Conservation (phyloP, 1,140 invertebrate species). For the Drosophila kurseongensis region DNA sequence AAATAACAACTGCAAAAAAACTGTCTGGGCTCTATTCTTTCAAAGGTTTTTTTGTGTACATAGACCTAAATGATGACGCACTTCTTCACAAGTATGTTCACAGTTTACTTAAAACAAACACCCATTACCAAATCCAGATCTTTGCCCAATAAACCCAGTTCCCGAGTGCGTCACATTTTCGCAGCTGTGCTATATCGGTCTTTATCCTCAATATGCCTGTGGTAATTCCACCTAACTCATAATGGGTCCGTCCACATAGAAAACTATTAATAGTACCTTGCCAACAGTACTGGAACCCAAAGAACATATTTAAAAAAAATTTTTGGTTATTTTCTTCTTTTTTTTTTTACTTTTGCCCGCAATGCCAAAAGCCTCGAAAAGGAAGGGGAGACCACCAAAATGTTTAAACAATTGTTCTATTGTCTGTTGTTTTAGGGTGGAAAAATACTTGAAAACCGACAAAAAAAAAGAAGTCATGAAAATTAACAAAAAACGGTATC, state of each 20-base stretch:
- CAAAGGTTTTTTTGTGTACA: too few species aligned
- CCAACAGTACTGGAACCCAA: constrained; percentile 19
- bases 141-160: constrained; percentile 17
- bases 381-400: constrained; percentile 32
- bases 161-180: constrained; percentile 56
- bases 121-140: constrained; percentile 10
- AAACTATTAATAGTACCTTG: constrained; percentile 36
- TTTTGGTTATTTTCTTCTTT: constrained; percentile 20
- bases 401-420: constrained; percentile 83
- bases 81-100: background rate
- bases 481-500: constrained; percentile 58
- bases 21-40: too few species aligned
- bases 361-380: constrained; percentile 65
- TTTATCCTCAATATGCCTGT: constrained; percentile 2
- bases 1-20: too few species aligned
- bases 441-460: constrained; percentile 52
- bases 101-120: background rate
- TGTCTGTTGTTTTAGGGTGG: constrained; percentile 72
- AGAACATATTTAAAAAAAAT: constrained; percentile 29
- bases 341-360: constrained; percentile 42
- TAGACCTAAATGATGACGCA: too few species aligned
- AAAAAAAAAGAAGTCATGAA: constrained; percentile 38
- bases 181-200: constrained; percentile 58
- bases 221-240: constrained; percentile 68
- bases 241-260: constrained; percentile 16